Conservation (phyloP, 2,113 vertebrate genomes). For the Bettongia penicillata region DNA sequence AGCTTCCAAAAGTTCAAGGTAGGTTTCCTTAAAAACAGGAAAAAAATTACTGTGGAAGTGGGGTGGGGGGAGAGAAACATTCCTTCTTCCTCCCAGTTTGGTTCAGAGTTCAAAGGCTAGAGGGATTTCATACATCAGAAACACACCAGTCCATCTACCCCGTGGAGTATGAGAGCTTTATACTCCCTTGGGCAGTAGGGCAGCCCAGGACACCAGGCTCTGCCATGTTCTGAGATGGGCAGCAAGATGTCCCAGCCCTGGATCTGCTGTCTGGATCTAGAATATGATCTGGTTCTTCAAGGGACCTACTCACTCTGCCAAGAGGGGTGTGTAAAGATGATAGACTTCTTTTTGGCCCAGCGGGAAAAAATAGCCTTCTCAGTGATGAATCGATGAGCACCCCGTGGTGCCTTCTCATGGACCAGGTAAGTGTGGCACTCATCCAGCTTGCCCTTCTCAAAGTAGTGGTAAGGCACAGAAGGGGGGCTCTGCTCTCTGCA, state of each 20-base stretch:
- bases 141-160: not conserved
- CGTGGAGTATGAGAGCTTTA: not conserved
- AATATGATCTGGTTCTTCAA: not conserved
- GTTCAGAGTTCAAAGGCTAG: not conserved
- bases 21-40: not conserved
- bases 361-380: conserved; percentile 95
- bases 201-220: not conserved
- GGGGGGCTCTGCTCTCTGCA: conserved; percentile 83
- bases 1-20: not conserved
- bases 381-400: conserved; percentile 96
- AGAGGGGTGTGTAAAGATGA: conserved; percentile 89
- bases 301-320: conserved; percentile 82
- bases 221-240: not conserved
- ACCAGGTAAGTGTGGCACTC: conserved; percentile 93
- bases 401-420: conserved; percentile 87
- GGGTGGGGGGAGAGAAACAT: not conserved
- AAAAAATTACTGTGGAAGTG: not conserved
- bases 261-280: not conserved
- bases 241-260: not conserved
- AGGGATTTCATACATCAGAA: not conserved
- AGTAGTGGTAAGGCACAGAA: conserved; percentile 95
- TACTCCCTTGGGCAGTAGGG: not conserved
- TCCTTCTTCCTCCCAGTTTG: not conserved
- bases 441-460: conserved; percentile 87
- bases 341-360: conserved; percentile 90